Evolutionary conservation across 2,888 invertebrate species (phyloP), one percentile per base, ranked within the genome.

Genomic region (Thereva unica): DNA sequence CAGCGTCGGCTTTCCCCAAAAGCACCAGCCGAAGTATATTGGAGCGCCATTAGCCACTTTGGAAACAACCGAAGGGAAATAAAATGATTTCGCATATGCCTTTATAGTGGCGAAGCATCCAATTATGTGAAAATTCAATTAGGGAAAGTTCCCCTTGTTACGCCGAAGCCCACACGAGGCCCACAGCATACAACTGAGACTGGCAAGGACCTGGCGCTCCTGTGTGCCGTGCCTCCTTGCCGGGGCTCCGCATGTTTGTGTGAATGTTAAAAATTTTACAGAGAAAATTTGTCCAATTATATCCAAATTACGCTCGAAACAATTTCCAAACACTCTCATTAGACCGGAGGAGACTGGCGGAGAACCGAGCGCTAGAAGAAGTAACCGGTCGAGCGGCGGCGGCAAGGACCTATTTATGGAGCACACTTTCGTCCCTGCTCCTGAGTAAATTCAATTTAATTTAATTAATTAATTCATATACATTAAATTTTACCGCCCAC

Each of bases 401-500:
- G 6, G 4, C 34, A 7, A 8, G 50, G 23, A 10, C 50, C 50
- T 40, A 50, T 12, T 40, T 41, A 10, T 7, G 9, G 38, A 64
- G 53, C 44, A 64, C 53, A 35, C 52, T 53, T 7, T 42, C 42
- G 42, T 42, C 42, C 40, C 53, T 40, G 52, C 53, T 38, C 54
- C 42, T 53, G 23, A 57, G 63, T 44, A 63, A 68, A 66, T 68
- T 66, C 63, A 63, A 68, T 68, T 68, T 63, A 68, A 68, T 68
- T 68, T 63, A 68, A 68, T 68, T 68, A 68, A 66, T 66, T 68
- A 68, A 68, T 68, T 68, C 66, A 68, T 68, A 66, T 54, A 66
- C 68, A 68, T 68, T 68, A 68, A 68, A 68, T 59, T 68, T 68
- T 68, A 68, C 68, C 68, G 68, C 68, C 61, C 68, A 66, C 68